Percentiles rank a stretch among this genome's conserved stretches.
These are phyloP conservation scores for Laspeyria flexula DNA, from an alignment of 2,888 invertebrate species.

Conservation along the genomic window DNA sequence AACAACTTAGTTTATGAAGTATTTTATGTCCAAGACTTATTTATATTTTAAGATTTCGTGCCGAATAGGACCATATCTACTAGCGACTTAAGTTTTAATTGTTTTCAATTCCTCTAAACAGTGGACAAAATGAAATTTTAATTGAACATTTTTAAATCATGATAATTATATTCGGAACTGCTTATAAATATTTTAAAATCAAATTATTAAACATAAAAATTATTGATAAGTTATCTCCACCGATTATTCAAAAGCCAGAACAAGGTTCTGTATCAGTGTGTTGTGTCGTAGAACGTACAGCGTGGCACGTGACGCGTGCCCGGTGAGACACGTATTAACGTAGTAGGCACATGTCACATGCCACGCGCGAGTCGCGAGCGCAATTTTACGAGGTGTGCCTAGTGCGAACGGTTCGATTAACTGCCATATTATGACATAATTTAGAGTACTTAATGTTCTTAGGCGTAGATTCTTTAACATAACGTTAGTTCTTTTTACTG, in stretches of 20 bases:
- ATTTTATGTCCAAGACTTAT: constrained; percentile 79
- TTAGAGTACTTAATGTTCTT: constrained; percentile 78
- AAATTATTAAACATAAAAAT: constrained; percentile 34
- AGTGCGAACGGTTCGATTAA: constrained; percentile 83
- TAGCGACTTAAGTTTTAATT: constrained; percentile 39
- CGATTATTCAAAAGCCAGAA: constrained; percentile 80
- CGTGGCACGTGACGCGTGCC: background rate
- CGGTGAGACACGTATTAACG: too few species aligned
- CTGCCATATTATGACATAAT: constrained; percentile 86
- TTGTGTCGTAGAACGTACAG: constrained; percentile 12
- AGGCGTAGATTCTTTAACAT: constrained; percentile 74
- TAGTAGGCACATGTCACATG: too few species aligned
- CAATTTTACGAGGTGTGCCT: constrained; percentile 67
- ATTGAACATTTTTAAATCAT: constrained; percentile 6
- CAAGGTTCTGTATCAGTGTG: constrained; percentile 68
- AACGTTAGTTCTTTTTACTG: constrained; percentile 69
- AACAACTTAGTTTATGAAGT: constrained; percentile 73
- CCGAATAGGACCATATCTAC: constrained; percentile 47
- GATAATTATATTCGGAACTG: constrained; percentile 7
- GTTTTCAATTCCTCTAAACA: constrained; percentile 28
- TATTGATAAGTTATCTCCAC: constrained; percentile 73
- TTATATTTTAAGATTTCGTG: constrained; percentile 66
- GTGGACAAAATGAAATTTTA: constrained; percentile 11
- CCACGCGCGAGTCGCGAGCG: constrained; percentile 51
- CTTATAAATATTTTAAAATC: constrained; percentile 3